Evolutionary conservation across 2,797 vertebrate genomes (phyloP).

Genomic region (Sebastes minor): DNA sequence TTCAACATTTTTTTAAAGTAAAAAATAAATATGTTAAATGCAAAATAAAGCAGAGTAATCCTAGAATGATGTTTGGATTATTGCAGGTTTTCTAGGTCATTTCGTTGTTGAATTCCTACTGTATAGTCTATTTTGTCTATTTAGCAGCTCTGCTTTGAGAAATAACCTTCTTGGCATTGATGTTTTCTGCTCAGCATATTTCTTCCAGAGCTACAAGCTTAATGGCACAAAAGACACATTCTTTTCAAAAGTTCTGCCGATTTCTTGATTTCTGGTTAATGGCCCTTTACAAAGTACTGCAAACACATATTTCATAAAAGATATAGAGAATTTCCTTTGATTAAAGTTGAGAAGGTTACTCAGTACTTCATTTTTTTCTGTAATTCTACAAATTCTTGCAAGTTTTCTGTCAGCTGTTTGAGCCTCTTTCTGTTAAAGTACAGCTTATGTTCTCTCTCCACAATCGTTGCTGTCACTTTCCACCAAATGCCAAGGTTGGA

Average conservation of each 20-base stretch:
- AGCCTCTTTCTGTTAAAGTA: neutral
- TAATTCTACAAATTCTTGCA: neutral
- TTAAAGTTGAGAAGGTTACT: neutral
- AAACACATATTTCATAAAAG: neutral
- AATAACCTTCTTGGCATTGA: neutral
- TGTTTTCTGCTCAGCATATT: neutral
- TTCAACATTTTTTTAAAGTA: neutral
- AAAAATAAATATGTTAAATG: neutral
- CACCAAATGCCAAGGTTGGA: conserved; percentile 20
- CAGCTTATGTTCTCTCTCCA: neutral
- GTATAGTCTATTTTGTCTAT: neutral
- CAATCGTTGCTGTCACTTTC: conserved; percentile 3
- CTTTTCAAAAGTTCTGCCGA: neutral
- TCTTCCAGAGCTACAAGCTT: neutral
- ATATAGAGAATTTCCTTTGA: neutral
- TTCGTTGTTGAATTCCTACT: neutral
- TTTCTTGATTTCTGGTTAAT: neutral
- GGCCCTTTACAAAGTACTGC: neutral
- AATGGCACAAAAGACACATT: neutral
- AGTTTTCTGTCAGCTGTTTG: neutral
- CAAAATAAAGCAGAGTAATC: neutral
- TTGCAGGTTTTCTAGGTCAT: neutral
- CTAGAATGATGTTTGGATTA: neutral
- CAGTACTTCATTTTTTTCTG: neutral
- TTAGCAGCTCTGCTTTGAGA: neutral